A percentile compares a stretch with the other conserved stretches of the same genome.
phyloP scores from a whole-genome alignment of 1,140 invertebrate species.

The Temnothorax longispinosus region DNA sequence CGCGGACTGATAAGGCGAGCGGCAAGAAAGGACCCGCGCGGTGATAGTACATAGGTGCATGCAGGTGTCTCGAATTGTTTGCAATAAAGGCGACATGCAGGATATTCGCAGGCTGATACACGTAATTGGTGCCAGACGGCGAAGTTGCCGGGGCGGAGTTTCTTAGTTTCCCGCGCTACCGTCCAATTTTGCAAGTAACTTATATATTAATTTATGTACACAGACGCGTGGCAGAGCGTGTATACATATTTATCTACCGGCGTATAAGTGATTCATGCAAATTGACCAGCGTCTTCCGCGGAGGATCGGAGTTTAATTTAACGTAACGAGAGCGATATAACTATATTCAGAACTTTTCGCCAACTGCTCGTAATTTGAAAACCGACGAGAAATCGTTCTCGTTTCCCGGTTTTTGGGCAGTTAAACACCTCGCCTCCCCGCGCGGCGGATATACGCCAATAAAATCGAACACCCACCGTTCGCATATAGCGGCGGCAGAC shows the following conservation, averaged over 20 bases:
- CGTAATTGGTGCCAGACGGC: constrained; percentile 47
- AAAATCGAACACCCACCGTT: not conserved
- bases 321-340: not conserved
- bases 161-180: constrained; percentile 29
- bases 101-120: constrained; percentile 53
- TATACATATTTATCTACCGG: not conserved
- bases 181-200: constrained; percentile 38
- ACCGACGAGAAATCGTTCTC: not conserved
- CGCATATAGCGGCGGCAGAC: not conserved
- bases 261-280: not conserved
- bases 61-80: constrained; percentile 50
- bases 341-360: not conserved
- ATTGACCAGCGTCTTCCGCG: not conserved
- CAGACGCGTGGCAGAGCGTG: not conserved
- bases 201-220: constrained; percentile 44
- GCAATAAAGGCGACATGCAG: constrained; percentile 44
- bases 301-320: not conserved
- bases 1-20: constrained; percentile 15
- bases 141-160: constrained; percentile 41
- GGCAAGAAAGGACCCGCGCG: not conserved
- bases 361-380: not conserved
- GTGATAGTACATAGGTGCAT: not conserved
- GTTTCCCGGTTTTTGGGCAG: not conserved
- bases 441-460: not conserved
- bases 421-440: not conserved